Base-by-base conservation (phyloP, 2,888 invertebrate genomes). In the Podotricha telesiphe region DNA sequence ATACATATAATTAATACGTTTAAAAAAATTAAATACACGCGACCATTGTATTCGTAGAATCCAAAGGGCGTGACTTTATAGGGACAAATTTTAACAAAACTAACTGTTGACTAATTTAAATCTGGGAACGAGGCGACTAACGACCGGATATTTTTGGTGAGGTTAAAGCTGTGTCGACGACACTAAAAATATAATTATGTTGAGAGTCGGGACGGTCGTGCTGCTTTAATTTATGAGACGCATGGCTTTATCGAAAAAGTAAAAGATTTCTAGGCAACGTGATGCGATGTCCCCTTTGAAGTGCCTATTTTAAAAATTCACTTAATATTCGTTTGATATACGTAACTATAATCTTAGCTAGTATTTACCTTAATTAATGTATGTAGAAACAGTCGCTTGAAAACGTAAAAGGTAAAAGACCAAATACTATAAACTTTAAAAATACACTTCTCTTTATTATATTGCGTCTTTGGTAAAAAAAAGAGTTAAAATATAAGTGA, bases 31-130 rank as follows among this genome's bases (percentile, higher is more conserved):
- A 48, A 48, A 42, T 42, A 42, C 42, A 42, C 13, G 13, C 7
- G 42, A 42, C 17, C 15, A 59, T n/a, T 37, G 34, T 62, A 48
- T 34, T 37, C 17, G 56, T 45, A 37, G 34, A 58, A 28, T 47
- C 45, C 34, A 19, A 62, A 28, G 22, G 22, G 10, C 48, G 22
- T 50, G 11, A 64, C 55, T 69, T 75, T 77, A 74, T 68, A 71
- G 76, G 76, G 71, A 74, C 77, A 75, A 76, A 73, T 72, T 73
- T 65, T 64, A 72, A 75, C 71, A 71, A 70, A 74, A 65, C 75
- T 73, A 82, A 82, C 79, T 81, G 82, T 80, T 82, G 81, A 86
- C 86, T 88, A 89, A 89, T 89, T 89, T 86, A 85, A 88, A 86
- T 85, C 82, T 78, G 73, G 79, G 81, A 82, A 79, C 82, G 82